phyloP scores from a whole-genome alignment of 2,888 invertebrate genomes.

The Drosophila subquinaria region DNA sequence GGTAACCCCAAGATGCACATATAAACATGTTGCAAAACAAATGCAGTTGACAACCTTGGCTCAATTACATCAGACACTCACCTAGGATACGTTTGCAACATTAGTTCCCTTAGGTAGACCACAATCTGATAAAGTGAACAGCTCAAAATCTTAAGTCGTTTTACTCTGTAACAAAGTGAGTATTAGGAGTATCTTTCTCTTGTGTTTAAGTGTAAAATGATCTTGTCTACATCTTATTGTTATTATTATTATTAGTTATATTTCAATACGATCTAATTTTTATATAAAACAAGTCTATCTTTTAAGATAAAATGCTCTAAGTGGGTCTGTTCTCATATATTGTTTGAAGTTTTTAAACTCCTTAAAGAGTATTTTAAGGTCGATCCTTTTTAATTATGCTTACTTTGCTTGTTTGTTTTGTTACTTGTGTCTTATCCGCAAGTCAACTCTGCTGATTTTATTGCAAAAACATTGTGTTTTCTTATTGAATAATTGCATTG shows the following conservation, averaged over 20 bases:
- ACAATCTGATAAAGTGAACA: conserved; percentile 53
- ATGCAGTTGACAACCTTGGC: conserved; percentile 63
- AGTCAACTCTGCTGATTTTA: conserved; percentile 50
- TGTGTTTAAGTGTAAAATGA: neutral
- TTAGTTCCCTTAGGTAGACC: conserved; percentile 40
- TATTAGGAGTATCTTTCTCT: neutral
- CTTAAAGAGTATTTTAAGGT: conserved; percentile 31
- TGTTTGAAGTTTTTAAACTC: neutral
- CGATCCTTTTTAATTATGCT: neutral
- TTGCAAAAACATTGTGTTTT: conserved; percentile 47
- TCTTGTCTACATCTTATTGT: neutral
- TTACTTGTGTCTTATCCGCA: conserved; percentile 28
- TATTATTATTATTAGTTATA: no score
- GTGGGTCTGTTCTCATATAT: neutral
- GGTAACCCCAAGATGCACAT: conserved; percentile 32
- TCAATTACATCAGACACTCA: conserved; percentile 44
- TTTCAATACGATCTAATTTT: no score
- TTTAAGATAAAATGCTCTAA: no score
- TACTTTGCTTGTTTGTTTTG: conserved; percentile 5
- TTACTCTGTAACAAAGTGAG: conserved; percentile 24
- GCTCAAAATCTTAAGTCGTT: conserved; percentile 56
- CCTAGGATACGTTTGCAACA: conserved; percentile 7
- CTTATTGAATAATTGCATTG: conserved; percentile 40
- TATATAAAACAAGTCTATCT: no score
- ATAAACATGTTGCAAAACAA: conserved; percentile 62